phyloP scores from a whole-genome alignment of 2,797 vertebrate genomes.

The Acanthopagrus latus region DNA sequence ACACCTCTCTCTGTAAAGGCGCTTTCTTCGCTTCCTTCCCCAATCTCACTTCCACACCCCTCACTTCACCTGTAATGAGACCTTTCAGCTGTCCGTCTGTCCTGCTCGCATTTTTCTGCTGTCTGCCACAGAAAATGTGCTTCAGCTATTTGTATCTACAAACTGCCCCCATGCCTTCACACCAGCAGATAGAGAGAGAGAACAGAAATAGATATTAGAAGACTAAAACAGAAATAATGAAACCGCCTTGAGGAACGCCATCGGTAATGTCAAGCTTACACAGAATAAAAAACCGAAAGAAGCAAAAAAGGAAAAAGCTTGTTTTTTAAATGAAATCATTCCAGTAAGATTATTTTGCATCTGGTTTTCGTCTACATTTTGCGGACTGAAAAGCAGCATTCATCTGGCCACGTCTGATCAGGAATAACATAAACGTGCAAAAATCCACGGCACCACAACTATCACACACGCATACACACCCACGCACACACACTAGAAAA shows the following conservation, averaged over 20 bases:
- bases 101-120: slow-evolving; percentile 34
- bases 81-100: slow-evolving; percentile 53
- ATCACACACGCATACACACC: slow-evolving; percentile 52
- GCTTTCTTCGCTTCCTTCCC: slow-evolving; percentile 47
- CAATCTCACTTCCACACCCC: slow-evolving; percentile 58
- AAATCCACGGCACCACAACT: slow-evolving; percentile 85
- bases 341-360: slow-evolving; percentile 56
- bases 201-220: slow-evolving; percentile 58
- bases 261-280: slow-evolving; percentile 59
- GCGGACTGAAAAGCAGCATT: slow-evolving; percentile 68
- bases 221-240: slow-evolving; percentile 63
- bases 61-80: slow-evolving; percentile 52
- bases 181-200: slow-evolving; percentile 42
- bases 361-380: slow-evolving; percentile 59
- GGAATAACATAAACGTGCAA: slow-evolving; percentile 82
- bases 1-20: slow-evolving; percentile 37
- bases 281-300: slow-evolving; percentile 64
- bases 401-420: slow-evolving; percentile 73
- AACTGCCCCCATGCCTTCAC: slow-evolving; percentile 61
- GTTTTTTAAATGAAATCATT: slow-evolving; percentile 49
- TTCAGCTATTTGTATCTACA: slow-evolving; percentile 59
- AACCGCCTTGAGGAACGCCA: slow-evolving; percentile 55
- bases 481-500: slow-evolving; percentile 80
- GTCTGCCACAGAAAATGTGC: slow-evolving; percentile 60
- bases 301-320: slow-evolving; percentile 49